Base-by-base conservation (phyloP, 1,140 invertebrate species). In the Drosophila tristis region DNA sequence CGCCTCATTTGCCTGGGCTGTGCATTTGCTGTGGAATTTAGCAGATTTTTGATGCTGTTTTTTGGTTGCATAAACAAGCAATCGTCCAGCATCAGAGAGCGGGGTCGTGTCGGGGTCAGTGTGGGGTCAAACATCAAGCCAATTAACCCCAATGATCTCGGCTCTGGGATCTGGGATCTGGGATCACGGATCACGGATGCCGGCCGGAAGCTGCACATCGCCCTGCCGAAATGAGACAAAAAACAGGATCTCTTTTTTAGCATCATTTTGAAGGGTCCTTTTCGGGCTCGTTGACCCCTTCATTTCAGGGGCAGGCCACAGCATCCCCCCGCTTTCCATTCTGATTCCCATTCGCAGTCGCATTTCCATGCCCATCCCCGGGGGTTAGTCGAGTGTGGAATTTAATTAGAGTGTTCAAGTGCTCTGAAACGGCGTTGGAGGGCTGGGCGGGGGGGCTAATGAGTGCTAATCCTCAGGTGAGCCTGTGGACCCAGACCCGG, bases 61-160 rank as follows among this genome's bases (percentile, higher is more conserved):
- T n/a, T 25, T 35, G 25, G 26, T 31, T 54, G 51, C 49, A 20
- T 29, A 23, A 13, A 4, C 35, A 39, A 13, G 35, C 35, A 47
- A 15, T 43, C 8, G 20, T 35, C 15, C 47, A 61, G 61, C 53
- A 57, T 57, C 62, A 44, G 31, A 13, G 35, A 31, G 5, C 11
- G 47, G 51, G 58, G 39, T 47, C 43, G 23, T 54, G 50, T 23
- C 20, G 11, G 39, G 59, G 43, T 55, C 59, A 54, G 25, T 25
- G 15, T 8, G n/a, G 13, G 58, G 13, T 53, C 65, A 51, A 5
- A 55, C 53, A 42, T 64, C 60, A 70, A 1, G 35, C 2, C 76
- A 68, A 68, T 75, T 75, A 78, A 82, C 75, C 80, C 51, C 67
- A 64, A 49, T 78, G 68, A 64, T 66, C 82, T 51, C 49, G 31